phyloP scores from a whole-genome alignment of 2,888 invertebrate species.

The Agriotes lineatus region DNA sequence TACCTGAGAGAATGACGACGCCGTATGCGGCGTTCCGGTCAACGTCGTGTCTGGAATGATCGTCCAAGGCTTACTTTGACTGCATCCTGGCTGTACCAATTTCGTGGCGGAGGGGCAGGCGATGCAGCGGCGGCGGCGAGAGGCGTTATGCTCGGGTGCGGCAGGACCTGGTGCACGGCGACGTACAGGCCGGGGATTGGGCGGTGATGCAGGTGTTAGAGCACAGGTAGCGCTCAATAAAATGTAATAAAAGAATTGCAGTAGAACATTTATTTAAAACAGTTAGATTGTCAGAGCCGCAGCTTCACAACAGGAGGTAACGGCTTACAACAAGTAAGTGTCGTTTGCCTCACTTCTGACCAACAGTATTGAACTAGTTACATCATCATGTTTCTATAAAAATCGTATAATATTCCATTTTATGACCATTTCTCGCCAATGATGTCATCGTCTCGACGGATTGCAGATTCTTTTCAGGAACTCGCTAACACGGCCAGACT shows the following conservation, averaged over 20 bases:
- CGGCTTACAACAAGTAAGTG: neutral
- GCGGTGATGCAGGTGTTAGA: neutral
- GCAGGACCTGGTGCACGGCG: too few relatives aligned
- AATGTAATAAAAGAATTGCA: neutral
- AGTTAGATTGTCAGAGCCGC: neutral
- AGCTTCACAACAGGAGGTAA: neutral
- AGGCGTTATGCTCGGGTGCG: too few relatives aligned
- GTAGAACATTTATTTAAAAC: neutral
- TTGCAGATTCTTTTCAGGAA: neutral
- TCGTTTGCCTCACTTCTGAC: neutral
- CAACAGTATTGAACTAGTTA: neutral
- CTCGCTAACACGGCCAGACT: neutral
- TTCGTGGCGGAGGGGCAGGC: too few relatives aligned
- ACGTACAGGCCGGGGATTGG: too few relatives aligned
- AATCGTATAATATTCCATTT: neutral
- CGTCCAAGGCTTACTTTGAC: too few relatives aligned
- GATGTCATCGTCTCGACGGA: neutral
- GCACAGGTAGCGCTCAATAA: neutral
- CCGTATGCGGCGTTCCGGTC: too few relatives aligned
- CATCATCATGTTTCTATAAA: neutral
- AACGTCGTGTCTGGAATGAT: too few relatives aligned
- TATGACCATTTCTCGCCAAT: neutral
- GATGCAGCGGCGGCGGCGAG: too few relatives aligned
- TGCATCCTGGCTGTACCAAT: too few relatives aligned
- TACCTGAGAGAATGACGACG: too few relatives aligned